phyloP scores from a whole-genome alignment of 2,797 vertebrate species.

The Pristis pectinata region DNA sequence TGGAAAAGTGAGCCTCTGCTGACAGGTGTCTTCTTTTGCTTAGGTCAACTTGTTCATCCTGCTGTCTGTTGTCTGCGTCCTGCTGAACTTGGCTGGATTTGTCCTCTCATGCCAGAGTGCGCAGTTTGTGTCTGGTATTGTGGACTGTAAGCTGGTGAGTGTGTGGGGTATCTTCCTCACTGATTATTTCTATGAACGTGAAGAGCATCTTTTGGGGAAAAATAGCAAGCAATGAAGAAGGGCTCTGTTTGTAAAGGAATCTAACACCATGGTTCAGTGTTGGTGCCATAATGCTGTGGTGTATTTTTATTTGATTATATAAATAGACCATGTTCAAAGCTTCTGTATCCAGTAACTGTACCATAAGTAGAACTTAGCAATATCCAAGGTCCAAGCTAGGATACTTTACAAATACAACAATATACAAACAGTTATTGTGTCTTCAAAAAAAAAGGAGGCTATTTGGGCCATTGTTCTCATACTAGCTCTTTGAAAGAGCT shows the following conservation, averaged over 20 bases:
- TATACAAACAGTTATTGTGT: too few species aligned
- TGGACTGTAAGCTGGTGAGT: constrained; percentile 75
- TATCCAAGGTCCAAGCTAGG: too few species aligned
- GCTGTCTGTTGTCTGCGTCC: constrained; percentile 72
- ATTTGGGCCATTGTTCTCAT: neutral
- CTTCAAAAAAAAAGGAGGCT: neutral
- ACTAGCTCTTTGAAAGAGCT: neutral
- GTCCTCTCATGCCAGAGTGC: constrained; percentile 74
- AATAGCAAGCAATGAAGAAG: neutral
- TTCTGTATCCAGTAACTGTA: too few species aligned
- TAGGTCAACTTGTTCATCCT: constrained; percentile 78
- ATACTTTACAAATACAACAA: too few species aligned
- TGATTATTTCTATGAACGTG: neutral
- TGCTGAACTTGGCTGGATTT: constrained; percentile 75
- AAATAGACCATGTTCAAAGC: too few species aligned
- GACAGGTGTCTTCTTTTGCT: constrained; percentile 37
- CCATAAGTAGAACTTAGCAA: too few species aligned
- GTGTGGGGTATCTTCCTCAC: neutral
- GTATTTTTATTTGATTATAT: too few species aligned
- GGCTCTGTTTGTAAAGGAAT: neutral
- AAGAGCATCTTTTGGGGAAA: neutral
- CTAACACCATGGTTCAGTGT: neutral
- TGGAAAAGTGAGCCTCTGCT: neutral
- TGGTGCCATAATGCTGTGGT: neutral
- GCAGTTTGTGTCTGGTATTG: constrained; percentile 71